Evolutionary conservation across 1,140 invertebrate species (phyloP).

Genomic region (Aphaenogaster floridana): DNA sequence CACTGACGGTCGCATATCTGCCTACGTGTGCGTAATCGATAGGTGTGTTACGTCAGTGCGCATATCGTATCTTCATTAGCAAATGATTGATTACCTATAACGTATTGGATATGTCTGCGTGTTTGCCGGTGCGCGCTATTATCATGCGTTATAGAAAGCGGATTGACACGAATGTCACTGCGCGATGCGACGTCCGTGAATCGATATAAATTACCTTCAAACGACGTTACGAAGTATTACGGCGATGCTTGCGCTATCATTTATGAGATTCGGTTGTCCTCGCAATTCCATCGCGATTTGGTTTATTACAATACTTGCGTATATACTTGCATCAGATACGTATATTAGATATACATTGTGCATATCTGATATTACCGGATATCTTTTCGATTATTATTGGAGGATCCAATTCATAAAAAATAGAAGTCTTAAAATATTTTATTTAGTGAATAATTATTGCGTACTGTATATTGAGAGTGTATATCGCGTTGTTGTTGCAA

Average conservation of each 20-base stretch:
- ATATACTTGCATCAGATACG: not conserved
- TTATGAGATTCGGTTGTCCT: constrained; percentile 1
- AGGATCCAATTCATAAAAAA: not conserved
- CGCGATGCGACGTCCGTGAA: not conserved
- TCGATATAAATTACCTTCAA: constrained; percentile 56
- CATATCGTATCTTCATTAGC: constrained; percentile 68
- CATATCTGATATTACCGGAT: not conserved
- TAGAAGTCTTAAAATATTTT: not conserved
- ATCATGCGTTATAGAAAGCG: constrained; percentile 47
- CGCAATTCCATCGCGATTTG: not conserved
- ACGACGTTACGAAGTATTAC: constrained; percentile 47
- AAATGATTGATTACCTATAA: constrained; percentile 69
- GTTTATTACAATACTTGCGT: not conserved
- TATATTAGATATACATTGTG: not conserved
- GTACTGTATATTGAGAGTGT: not conserved
- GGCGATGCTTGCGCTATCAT: constrained; percentile 2
- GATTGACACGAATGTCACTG: constrained; percentile 41
- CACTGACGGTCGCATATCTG: not conserved
- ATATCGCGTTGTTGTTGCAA: not conserved
- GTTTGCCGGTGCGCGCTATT: constrained; percentile 53
- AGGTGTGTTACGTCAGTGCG: constrained; percentile 48
- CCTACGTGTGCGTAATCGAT: constrained; percentile 42
- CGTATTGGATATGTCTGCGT: constrained; percentile 50
- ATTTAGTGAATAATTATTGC: constrained; percentile 1
- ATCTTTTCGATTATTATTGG: not conserved